phyloP scores from a whole-genome alignment of 2,888 invertebrate genomes.

The Stramonita haemastoma region DNA sequence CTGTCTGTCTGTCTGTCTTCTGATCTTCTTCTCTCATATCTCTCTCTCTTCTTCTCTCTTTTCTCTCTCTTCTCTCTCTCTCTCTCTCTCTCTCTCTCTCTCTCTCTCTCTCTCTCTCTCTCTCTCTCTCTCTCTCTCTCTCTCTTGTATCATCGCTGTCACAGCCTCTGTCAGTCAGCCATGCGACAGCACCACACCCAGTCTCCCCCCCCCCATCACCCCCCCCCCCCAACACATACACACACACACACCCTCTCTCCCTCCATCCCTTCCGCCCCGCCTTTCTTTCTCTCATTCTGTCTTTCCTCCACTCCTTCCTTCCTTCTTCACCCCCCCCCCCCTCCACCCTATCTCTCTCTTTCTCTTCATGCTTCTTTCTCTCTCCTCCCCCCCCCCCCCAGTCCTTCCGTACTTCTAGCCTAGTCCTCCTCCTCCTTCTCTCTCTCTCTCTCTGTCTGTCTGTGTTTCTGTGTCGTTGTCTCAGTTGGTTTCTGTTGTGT shows the following conservation, averaged over 20 bases:
- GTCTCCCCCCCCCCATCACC: no score
- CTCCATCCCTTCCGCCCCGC: background rate
- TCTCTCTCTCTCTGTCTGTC: background rate
- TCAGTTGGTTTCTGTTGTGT: background rate
- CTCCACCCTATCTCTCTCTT: background rate
- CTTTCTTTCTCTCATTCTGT: background rate
- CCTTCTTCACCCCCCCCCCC: background rate
- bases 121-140: background rate
- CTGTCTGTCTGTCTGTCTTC: background rate
- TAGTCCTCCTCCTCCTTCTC: background rate
- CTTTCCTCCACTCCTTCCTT: background rate
- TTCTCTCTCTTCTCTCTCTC: background rate
- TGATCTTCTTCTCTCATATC: no score
- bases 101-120: background rate
- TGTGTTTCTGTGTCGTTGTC: background rate
- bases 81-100: background rate
- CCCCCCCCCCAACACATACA: no score
- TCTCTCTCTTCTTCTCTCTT: background rate
- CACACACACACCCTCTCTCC: background rate
- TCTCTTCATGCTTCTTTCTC: background rate
- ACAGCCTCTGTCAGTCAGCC: no score
- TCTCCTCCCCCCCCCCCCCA: background rate
- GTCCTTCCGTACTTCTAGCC: background rate
- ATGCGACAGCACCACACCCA: no score
- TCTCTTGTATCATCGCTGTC: background rate